Base-by-base conservation (phyloP, 1,140 invertebrate genomes). In the Lethocerus indicus region DNA sequence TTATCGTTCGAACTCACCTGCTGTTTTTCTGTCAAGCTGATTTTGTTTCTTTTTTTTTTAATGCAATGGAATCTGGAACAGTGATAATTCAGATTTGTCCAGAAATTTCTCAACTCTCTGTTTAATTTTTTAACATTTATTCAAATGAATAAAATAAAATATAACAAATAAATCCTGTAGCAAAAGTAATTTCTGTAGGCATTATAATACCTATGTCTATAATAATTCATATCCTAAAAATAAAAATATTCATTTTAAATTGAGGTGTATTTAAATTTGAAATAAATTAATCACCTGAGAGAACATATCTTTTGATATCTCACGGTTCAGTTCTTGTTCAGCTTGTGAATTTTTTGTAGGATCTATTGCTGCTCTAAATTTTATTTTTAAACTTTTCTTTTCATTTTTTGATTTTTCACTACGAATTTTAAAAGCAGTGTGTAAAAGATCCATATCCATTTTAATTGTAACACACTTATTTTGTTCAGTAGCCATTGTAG, bases 251-350 rank as follows among this genome's bases (percentile, higher is more conserved):
- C 23, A 26, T 24, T 16, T 27, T 40, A 58, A 39, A 49, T n/a
- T n/a, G n/a, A n/a, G n/a, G n/a, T n/a, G n/a, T n/a, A n/a, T n/a
- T n/a, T n/a, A n/a, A n/a, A n/a, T n/a, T n/a, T n/a, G n/a, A n/a
- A n/a, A n/a, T n/a, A n/a, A n/a, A n/a, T n/a, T n/a, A n/a, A n/a
- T n/a, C 56, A 74, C 71, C 63, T 78, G 59, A 26, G 60, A 60
- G 68, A 98, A 98, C 60, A 81, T 84, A 41, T 82, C 75, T 67
- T 92, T 94, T 1, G 73, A 77, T 55, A 90, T 76, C 67, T 87
- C 78, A 63, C 70, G 78, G 57, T 74, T 74, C n/a, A 93, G 63
- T 68, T 93, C 88, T 56, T 82, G 71, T 67, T 91, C 88, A 28
- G 87, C 87, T 29, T 73, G 71, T 50, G 73, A 66, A 65, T 85